Evolutionary conservation across 37 sponge, comb jelly and placozoan species (phyloP), one percentile per base, ranked within the genome.

Genomic region (Beroe forskalii): DNA sequence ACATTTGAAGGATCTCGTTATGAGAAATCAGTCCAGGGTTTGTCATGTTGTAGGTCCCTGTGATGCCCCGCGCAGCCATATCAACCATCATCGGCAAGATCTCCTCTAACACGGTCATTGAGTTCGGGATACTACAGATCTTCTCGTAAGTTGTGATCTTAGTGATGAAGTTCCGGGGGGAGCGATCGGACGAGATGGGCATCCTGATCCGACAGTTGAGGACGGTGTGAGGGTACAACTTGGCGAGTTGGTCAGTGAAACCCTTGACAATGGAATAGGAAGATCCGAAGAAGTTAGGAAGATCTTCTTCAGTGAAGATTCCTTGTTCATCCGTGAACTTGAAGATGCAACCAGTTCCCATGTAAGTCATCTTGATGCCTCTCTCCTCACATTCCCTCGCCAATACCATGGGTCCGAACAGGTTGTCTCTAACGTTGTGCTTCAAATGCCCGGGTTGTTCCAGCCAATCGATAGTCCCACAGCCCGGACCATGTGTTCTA

Each of bases 291-390:
- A 66, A 66, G 67, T 66, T 66, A 17, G 67, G 67, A 30, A 66
- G 67, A 9, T 66, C 67, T 9, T 66, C 67, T 19, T 66, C 67
- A 66, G 67, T 22, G 67, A 66, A 25, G 8, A 66, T 66, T 3
- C 23, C 39, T 32, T 27, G 36, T 38, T 76, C 76, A 1, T 76
- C 76, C n/a, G n/a, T 33, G 76, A 37, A 76, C 4, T 27, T 76
- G 76, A 76, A 76, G 40, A 76, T 33, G 39, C 76, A 76, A 4
- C 76, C 76, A 27, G 39, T 76, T 76, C 76, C 76, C 32, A 76
- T 35, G 39, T 76, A 76, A 27, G 76, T 35, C 32, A 76, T 32
- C 39, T 76, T 33, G 40, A 76, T 76, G 39, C 40, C 76, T 20
- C 24, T 37, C 76, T 76, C 38, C n/a, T 38, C n/a, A 33, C 76